Percentiles rank a stretch among this genome's conserved stretches.
Evolutionary conservation across 2,113 vertebrate genomes (phyloP).

Genomic region (Trachemys scripta): DNA sequence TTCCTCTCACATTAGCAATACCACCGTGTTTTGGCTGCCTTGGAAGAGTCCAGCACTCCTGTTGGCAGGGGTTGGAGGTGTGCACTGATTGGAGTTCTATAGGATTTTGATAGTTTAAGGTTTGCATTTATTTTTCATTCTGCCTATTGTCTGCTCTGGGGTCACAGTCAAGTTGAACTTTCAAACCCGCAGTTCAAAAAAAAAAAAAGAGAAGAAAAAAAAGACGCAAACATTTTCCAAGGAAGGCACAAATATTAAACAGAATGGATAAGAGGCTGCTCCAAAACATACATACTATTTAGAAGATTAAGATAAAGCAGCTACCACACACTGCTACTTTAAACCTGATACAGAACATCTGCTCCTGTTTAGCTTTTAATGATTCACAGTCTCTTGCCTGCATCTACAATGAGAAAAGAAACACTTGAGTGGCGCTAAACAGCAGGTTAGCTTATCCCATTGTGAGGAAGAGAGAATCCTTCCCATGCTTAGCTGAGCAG

Average conservation of each 20-base stretch:
- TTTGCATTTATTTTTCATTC: background rate
- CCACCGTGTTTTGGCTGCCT: background rate
- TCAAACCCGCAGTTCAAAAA: background rate
- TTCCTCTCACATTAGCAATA: background rate
- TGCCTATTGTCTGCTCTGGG: background rate
- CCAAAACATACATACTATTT: conserved; percentile 5
- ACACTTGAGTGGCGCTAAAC: conserved; percentile 23
- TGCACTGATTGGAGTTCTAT: background rate
- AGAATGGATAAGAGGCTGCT: conserved; percentile 22
- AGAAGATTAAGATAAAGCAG: background rate
- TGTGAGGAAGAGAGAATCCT: conserved; percentile 38
- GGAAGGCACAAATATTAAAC: conserved; percentile 11
- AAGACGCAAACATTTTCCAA: conserved; percentile 29
- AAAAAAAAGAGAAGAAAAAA: background rate
- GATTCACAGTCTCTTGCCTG: background rate
- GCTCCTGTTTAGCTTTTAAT: conserved; percentile 8
- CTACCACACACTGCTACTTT: background rate
- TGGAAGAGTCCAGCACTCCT: background rate
- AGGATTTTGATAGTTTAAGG: background rate
- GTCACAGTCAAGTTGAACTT: conserved; percentile 17
- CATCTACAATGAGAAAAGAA: background rate
- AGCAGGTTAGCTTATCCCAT: fast-evolving
- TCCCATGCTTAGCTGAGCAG: background rate
- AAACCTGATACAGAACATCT: conserved; percentile 51
- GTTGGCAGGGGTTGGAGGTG: background rate